Base-by-base conservation (phyloP, 2,797 vertebrate species). In the Limosa lapponica region DNA sequence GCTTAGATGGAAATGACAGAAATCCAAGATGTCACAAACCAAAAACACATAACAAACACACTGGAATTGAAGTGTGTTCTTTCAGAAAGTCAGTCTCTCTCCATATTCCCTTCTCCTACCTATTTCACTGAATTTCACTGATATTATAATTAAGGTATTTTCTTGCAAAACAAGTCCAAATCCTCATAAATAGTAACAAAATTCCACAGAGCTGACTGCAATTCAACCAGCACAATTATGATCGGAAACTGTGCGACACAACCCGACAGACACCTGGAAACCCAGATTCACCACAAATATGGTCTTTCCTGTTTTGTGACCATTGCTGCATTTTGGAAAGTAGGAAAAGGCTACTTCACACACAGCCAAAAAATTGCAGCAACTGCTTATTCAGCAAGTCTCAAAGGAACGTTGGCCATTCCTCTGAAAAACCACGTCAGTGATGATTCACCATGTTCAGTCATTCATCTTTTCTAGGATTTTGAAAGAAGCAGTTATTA, bases 321-420 rank as follows among this genome's bases (percentile, higher is more conserved):
- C 2, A 0, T 19, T 52, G n/a, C 44, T 77, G 58, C 25, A 28
- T 82, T 69, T 92, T 70, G 80, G 75, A 82, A 92, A 95, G 55
- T 48, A 72, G 84, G 44, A 95, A 92, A 69, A 94, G 62, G 57
- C 83, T 54, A 28, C 71, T 89, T 77, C 37, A 75, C 30, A 43
- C 32, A 30, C 18, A 66, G 41, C 37, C 69, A 81, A 89, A 92
- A 87, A 90, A 67, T 3, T 81, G 74, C 65, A 94, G 69, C 51
- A 95, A 92, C 54, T 74, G 83, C 95, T 89, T 93, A 91, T 85
- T 93, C 84, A 89, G 95, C 95, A 91, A 82, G 62, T 57, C 81
- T 82, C 52, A 61, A 54, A 92, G 55, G 90, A 94, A 90, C 41
- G 2, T 16, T 69, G 75, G 89, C 74, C 27, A 8, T 61, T 96